Evolutionary conservation across 2,888 invertebrate genomes (phyloP).

Genomic region (Eugnorisma glareosa): DNA sequence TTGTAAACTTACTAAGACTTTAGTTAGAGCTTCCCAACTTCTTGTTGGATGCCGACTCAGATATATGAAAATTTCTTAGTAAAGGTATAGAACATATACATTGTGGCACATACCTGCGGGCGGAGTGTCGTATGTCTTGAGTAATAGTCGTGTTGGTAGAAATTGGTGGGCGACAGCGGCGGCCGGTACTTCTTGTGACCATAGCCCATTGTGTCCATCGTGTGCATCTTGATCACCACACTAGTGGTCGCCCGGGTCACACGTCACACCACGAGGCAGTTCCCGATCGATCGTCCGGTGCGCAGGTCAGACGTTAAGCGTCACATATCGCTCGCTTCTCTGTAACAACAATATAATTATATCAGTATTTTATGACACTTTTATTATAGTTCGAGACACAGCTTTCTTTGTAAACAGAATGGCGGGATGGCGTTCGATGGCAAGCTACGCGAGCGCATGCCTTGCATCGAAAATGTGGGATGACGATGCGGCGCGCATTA

Average conservation of each 20-base stretch:
- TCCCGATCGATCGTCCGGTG: constrained; percentile 44
- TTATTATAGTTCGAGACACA: constrained; percentile 46
- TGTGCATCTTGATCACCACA: constrained; percentile 81
- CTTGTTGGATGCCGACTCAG: neutral
- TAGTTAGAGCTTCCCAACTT: neutral
- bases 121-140: constrained; percentile 88
- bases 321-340: constrained; percentile 71
- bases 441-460: constrained; percentile 62
- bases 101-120: constrained; percentile 82
- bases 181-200: constrained; percentile 92
- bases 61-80: neutral
- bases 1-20: neutral
- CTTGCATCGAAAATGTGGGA: constrained; percentile 68
- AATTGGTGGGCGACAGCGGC: constrained; percentile 90
- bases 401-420: constrained; percentile 61
- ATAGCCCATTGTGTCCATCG: constrained; percentile 92
- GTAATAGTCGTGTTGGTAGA: constrained; percentile 91
- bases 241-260: constrained; percentile 67
- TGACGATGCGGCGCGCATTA: constrained; percentile 69
- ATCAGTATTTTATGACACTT: constrained; percentile 32
- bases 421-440: constrained; percentile 49
- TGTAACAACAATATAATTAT: constrained; percentile 66
- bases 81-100: neutral
- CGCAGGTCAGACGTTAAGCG: constrained; percentile 28
- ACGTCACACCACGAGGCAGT: constrained; percentile 66